Conservation (phyloP, 37 sponge, comb jelly and placozoan genomes). For the Spongia lamella region DNA sequence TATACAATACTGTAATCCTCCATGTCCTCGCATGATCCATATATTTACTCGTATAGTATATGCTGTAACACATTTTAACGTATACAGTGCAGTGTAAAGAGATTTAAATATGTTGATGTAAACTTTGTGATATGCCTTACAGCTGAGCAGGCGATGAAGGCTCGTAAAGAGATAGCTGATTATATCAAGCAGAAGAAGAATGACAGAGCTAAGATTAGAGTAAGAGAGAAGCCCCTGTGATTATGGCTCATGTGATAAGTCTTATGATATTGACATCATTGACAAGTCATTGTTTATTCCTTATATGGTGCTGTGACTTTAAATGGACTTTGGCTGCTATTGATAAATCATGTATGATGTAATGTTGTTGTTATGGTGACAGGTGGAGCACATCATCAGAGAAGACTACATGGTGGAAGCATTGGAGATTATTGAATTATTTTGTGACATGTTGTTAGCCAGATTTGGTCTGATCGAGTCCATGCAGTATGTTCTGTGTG, state of each 20-base stretch:
- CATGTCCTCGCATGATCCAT: too few relatives aligned
- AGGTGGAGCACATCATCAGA: conserved; percentile 99
- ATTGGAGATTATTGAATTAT: conserved; percentile 93
- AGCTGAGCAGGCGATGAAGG: conserved; percentile 98
- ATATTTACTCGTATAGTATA: too few relatives aligned
- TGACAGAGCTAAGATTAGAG: conserved; percentile 94
- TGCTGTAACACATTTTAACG: too few relatives aligned
- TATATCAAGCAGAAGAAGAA: conserved; percentile 82
- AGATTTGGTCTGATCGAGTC: conserved; percentile 93
- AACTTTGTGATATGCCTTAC: conserved; percentile 4
- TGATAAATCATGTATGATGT: too few relatives aligned
- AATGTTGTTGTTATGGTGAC: background rate
- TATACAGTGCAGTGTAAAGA: background rate
- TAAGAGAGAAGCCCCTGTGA: conserved; percentile 25
- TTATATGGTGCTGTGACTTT: background rate
- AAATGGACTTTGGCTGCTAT: background rate
- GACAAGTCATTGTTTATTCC: background rate
- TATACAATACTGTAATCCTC: too few relatives aligned
- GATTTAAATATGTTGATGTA: background rate
- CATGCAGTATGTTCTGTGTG: conserved; percentile 56
- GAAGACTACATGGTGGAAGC: conserved; percentile 99
- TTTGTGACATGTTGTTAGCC: conserved; percentile 99
- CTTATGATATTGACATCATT: background rate
- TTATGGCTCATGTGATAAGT: background rate
- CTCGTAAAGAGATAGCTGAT: conserved; percentile 98